Percentiles rank a stretch among this genome's conserved stretches.
phyloP scores from a whole-genome alignment of 2,888 invertebrate species.

The Tolmerus cingulatus region DNA sequence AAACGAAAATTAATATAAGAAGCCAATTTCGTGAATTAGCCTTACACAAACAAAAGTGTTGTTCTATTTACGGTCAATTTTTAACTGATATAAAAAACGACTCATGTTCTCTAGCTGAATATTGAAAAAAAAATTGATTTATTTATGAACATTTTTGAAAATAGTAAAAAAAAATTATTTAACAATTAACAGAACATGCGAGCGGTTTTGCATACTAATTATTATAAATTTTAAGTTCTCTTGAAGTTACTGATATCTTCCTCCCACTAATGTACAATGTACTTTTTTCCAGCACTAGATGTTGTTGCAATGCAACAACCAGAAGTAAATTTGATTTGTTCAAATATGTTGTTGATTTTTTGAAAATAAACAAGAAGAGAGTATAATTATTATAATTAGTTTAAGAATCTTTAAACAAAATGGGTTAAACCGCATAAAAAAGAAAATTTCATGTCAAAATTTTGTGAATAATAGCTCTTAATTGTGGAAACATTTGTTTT shows the following conservation, averaged over 20 bases:
- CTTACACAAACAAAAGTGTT: not conserved
- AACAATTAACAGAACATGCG: not conserved
- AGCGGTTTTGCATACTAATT: conserved; percentile 3
- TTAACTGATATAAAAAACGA: not conserved
- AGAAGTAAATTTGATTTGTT: conserved; percentile 43
- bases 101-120: not conserved
- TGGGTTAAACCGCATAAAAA: not conserved
- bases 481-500: not conserved
- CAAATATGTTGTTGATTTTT: conserved; percentile 42
- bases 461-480: not conserved
- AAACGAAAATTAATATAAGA: not conserved
- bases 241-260: not conserved
- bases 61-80: not conserved
- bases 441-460: not conserved
- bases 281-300: conserved; percentile 1
- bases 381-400: not conserved
- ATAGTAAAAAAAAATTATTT: not conserved
- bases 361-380: not conserved
- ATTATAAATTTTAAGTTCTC: not conserved
- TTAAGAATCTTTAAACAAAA: not conserved
- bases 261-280: not conserved
- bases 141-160: not conserved
- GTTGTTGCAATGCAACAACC: conserved; percentile 44
- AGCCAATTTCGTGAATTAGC: not conserved
- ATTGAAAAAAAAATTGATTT: not conserved